Conservation (phyloP, 1,140 invertebrate genomes). For the Octopus sinensis region DNA sequence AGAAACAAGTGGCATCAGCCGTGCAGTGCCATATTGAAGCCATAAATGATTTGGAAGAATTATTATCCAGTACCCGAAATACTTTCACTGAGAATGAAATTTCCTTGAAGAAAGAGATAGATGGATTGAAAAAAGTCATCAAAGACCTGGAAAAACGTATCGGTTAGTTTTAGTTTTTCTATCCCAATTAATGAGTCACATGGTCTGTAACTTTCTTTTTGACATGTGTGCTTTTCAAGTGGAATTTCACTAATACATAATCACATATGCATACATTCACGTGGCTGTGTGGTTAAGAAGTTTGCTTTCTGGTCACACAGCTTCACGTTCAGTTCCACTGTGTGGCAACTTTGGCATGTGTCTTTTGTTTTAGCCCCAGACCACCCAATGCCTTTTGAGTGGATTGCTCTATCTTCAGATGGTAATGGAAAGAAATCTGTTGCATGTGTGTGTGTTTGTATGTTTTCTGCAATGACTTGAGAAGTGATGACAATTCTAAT, state of each 20-base stretch:
- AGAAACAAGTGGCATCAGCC: slow-evolving; percentile 28
- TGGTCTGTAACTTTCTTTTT: not conserved
- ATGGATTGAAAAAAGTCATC: slow-evolving; percentile 48
- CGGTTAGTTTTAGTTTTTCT: slow-evolving; percentile 28
- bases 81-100: slow-evolving; percentile 35
- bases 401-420: no score
- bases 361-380: no score
- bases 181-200: not conserved
- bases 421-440: no score
- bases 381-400: no score
- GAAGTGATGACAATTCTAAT: no score
- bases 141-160: slow-evolving; percentile 42
- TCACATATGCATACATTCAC: not conserved
- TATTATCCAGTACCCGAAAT: slow-evolving; percentile 34
- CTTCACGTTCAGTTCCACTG: no score
- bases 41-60: slow-evolving; percentile 33
- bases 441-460: no score
- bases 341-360: no score
- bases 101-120: slow-evolving; percentile 40
- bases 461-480: no score
- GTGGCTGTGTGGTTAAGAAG: not conserved
- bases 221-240: slow-evolving; percentile 13
- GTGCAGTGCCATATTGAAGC: slow-evolving; percentile 34
- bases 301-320: no score
- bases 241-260: slow-evolving; percentile 31